phyloP scores from a whole-genome alignment of 2,888 invertebrate species.

The Choristoneura rosaceana region DNA sequence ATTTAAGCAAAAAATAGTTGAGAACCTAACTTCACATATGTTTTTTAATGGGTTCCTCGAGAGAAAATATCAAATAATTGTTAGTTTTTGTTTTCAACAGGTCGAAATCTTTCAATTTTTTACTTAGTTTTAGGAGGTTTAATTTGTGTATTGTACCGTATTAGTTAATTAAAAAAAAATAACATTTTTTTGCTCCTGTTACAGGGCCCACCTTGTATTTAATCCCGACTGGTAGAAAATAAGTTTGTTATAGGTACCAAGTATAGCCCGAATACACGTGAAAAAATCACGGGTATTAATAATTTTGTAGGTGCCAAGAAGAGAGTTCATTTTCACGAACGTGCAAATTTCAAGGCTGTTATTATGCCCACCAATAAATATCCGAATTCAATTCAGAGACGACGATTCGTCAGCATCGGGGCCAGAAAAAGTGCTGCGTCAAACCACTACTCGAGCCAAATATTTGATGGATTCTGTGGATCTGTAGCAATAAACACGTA shows the following conservation, averaged over 20 bases:
- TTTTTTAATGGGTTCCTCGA: background rate
- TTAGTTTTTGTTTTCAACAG: background rate
- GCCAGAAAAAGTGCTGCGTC: constrained; percentile 36
- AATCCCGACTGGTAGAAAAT: background rate
- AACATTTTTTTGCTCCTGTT: too few species aligned
- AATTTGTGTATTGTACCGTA: background rate
- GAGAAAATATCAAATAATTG: background rate
- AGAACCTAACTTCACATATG: background rate
- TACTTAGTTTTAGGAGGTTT: background rate
- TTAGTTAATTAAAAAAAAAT: too few species aligned
- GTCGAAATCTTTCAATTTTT: too few species aligned
- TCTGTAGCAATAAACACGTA: constrained; percentile 39
- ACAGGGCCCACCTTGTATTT: too few species aligned
- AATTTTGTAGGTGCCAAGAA: background rate
- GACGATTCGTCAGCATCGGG: constrained; percentile 35
- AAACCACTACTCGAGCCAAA: constrained; percentile 40
- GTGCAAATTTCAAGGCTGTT: constrained; percentile 33
- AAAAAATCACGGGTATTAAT: background rate
- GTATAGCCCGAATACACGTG: background rate
- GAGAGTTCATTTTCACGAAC: constrained; percentile 16
- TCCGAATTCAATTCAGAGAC: constrained; percentile 34
- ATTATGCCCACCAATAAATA: constrained; percentile 32
- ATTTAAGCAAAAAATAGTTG: background rate
- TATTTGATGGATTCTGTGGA: constrained; percentile 39
- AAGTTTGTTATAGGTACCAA: background rate